Base-by-base conservation (phyloP, 2,797 vertebrate species). In the Myotis myotis region DNA sequence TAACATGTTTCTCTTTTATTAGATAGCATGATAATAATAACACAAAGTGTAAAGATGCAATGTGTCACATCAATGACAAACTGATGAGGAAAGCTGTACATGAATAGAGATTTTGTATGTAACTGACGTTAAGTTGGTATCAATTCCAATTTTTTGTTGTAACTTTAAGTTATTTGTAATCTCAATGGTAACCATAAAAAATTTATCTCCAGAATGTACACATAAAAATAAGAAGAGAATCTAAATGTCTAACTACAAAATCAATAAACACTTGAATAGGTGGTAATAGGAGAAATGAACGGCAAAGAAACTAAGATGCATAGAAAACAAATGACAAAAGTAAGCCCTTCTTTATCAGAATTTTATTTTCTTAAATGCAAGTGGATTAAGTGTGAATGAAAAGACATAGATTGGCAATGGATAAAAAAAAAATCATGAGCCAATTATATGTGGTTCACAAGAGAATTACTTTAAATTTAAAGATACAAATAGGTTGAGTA, bases 311-410 rank as follows among this genome's bases (percentile, higher is more conserved):
- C 20, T 64, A 38, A 71, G 68, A 25, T 22, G 71, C 71, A 66
- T 66, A 33, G 33, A 71, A 49, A 60, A 13, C 11, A 51, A 81
- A 64, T 80, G 7, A 8, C 72, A 74, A 72, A 64, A 57, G 6
- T n/a, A 70, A 71, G 28, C 25, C 25, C 30, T 83, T 57, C 25
- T 22, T 88, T 70, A 57, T 83, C 9, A 68, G 11, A 15, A 75
- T 88, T 83, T 82, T 64, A 74, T 88, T 82, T 81, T 75, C 9
- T 60, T 41, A 94, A 84, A 62, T 89, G 6, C 38, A 94, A 41
- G 15, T 76, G 23, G 7, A 84, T 28, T 78, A 84, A n/a, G 15
- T 64, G 44, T 16, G 28, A 85, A 23, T 33, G 22, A 53, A 6
- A 89, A 84, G 41, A 51, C 15, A 55, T 12, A 89, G 10, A 62